Conservation (phyloP, 1,140 invertebrate genomes). For the Euwallacea fornicatus region DNA sequence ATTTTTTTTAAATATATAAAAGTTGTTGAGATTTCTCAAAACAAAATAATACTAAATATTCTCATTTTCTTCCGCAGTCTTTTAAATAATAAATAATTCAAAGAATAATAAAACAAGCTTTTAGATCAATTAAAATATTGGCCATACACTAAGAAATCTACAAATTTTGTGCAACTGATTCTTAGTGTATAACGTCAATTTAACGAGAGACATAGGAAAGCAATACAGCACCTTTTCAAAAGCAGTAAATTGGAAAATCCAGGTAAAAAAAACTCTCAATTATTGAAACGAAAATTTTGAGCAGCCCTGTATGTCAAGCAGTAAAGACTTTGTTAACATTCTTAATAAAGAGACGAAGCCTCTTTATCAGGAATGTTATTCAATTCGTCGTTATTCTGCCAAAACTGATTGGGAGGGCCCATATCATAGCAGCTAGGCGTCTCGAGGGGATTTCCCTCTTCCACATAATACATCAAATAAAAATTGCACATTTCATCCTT, state of each 20-base stretch:
- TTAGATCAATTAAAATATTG: not conserved
- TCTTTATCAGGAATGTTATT: constrained; percentile 79
- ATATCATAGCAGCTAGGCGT: constrained; percentile 84
- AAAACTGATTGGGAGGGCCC: constrained; percentile 82
- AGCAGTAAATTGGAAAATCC: no score
- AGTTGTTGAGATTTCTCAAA: constrained; percentile 10
- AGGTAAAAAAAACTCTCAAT: no score
- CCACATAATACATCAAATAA: constrained; percentile 97
- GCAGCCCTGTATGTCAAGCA: no score
- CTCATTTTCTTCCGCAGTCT: no score
- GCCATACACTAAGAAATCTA: not conserved
- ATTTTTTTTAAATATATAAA: no score
- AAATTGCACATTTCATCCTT: constrained; percentile 99
- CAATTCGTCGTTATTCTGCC: constrained; percentile 64
- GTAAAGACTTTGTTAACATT: constrained; percentile 6
- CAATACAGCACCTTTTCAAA: no score
- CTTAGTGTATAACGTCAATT: no score
- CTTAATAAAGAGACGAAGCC: constrained; percentile 54
- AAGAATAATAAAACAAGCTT: not conserved
- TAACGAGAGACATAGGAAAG: no score
- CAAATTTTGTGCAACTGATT: not conserved
- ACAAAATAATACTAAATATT: not conserved
- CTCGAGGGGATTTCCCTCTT: constrained; percentile 74
- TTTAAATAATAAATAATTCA: not conserved
- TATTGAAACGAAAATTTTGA: no score